These are phyloP conservation scores for Coryphaenoides rupestris DNA, from an alignment of 2,113 vertebrate species.

Conservation along the genomic window DNA sequence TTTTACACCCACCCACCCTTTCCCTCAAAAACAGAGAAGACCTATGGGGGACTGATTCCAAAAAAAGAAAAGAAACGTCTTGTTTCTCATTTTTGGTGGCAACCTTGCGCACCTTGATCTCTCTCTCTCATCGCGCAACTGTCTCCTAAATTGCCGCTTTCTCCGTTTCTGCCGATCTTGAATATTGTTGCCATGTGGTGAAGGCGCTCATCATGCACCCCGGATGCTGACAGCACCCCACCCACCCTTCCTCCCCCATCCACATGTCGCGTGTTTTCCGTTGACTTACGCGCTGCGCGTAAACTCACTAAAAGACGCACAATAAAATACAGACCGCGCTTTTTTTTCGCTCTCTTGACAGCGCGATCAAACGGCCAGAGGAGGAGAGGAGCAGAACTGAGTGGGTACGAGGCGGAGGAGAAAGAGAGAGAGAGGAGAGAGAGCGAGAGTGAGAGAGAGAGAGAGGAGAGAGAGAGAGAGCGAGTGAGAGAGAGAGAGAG, in stretches of 20 bases:
- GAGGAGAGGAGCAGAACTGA: constrained; percentile 63
- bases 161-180: constrained; percentile 40
- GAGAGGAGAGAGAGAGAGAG: constrained; percentile 43
- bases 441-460: constrained; percentile 36
- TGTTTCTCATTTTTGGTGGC: constrained; percentile 38
- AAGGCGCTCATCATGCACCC: constrained; percentile 59
- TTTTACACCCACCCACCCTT: not conserved
- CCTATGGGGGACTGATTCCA: constrained; percentile 66
- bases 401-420: constrained; percentile 74
- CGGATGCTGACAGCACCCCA: constrained; percentile 76
- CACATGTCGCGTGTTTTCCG: constrained; percentile 66
- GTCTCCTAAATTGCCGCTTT: constrained; percentile 43
- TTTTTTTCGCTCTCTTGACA: constrained; percentile 35
- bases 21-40: constrained; percentile 46
- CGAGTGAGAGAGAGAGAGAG: constrained; percentile 35
- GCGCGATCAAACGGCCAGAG: constrained; percentile 72
- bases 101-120: constrained; percentile 62
- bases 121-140: constrained; percentile 57
- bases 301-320: constrained; percentile 54
- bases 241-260: constrained; percentile 57
- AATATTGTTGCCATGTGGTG: constrained; percentile 69
- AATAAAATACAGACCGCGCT: no score
- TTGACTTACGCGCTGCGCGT: constrained; percentile 68
- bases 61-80: no score
- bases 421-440: constrained; percentile 54